Base-by-base conservation (phyloP, 2,888 invertebrate species). In the Drepana falcataria region DNA sequence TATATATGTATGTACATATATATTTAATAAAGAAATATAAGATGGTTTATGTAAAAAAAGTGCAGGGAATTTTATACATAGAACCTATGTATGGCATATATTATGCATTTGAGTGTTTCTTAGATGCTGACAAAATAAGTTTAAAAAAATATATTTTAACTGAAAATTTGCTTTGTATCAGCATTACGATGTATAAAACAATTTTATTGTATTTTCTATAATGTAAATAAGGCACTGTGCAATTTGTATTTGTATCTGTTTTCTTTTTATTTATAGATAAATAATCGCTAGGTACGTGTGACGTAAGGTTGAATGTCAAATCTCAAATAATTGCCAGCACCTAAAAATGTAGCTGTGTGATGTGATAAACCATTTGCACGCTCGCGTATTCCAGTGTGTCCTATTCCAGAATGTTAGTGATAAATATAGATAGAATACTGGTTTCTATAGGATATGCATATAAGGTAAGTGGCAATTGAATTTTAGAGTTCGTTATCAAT, bases 191-290 rank as follows among this genome's bases (percentile, higher is more conserved):
- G 40, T 48, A 51, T 51, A 47, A 35, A 37, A 21, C 21, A 33
- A 33, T 53, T 54, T 7, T 48, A 56, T 35, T 52, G 53, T 37
- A 33, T 56, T 63, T 59, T 66, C 64, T 60, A 65, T 66, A 69
- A 64, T 71, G 73, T 71, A 68, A 71, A 73, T 72, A 70, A 51
- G 55, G 59, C 56, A 7, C 54, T 44, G 61, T 66, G 67, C 63
- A 70, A 72, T 70, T 66, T 61, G 53, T 63, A 56, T 55, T 57
- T 58, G 56, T 35, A 4, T 52, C 6, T 41, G 9, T 47, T 54
- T 60, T 59, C 61, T 54, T 51, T 58, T 56, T 52, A 7, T 58
- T 55, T 56, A 59, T 55, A 40, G 49, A 48, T 59, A 56, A 55
- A 55, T 41, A 55, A 48, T 56, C 47, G 53, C 37, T 35, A 48